Evolutionary conservation across 1,140 invertebrate species (phyloP), one percentile per base, ranked within the genome.

Genomic region (Cepaea nemoralis): DNA sequence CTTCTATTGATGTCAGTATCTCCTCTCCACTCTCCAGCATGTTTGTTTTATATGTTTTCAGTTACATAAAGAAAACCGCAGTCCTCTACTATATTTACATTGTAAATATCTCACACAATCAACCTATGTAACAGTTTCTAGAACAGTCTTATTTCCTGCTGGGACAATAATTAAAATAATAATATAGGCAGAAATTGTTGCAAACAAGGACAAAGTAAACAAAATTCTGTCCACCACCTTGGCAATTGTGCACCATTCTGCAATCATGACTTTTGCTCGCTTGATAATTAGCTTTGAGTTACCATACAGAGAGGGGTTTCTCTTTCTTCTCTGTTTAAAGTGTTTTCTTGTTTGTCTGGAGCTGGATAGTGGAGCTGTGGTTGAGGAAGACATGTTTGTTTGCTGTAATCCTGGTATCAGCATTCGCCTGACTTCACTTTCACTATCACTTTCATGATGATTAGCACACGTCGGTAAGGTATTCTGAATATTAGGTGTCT

Each of bases 191-290:
- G 84, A 74, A 33, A 91, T 75, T 8, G 90, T 90, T 33, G 87
- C 85, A 19, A 90, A 37, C 27, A 91, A 85, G 83, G 89, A 91
- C 42, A 91, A 75, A 85, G 88, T 89, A 83, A 91, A 91, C 73
- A 91, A 77, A 22, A 90, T 67, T 37, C 89, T 80, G 82, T 91
- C 91, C 16, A 90, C 82, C 27, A 89, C 88, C 22, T 87, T 85
- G 0, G 91, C 90, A 42, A 91, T 88, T 16, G 86, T 84, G 76
- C 91, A 89, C 91, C 91, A 91, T 77, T 91, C 91, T 0, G 88
- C 90, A 19, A 91, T 86, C 24, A 90, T 88, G 27, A 88, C 31
- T 59, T 79, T 87, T 88, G 59, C 87, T 83, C 40, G 73, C n/a
- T 82, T 55, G 22, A 69, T 59, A 40, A 82, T 77, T 45, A 83